Percentiles rank a stretch among this genome's conserved stretches.
These are phyloP conservation scores for Chelon labrosus DNA, from an alignment of 2,797 vertebrate species.

Conservation along the genomic window DNA sequence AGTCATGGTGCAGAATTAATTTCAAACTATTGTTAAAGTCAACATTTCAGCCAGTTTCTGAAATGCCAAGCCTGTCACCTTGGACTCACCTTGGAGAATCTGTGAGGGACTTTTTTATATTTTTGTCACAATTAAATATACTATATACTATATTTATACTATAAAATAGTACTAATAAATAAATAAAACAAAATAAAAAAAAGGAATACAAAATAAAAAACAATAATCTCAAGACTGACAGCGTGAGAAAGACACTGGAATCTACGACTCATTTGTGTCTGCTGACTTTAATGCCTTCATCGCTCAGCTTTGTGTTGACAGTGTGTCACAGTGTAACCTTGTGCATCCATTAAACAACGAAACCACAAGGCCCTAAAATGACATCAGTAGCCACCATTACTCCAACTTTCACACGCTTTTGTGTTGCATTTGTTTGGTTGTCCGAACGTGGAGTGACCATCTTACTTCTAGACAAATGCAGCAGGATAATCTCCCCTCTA, in stretches of 20 bases:
- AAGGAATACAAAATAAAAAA: background rate
- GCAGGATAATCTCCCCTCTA: background rate
- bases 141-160: too few species aligned
- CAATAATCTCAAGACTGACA: slow-evolving; percentile 11
- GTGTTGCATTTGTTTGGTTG: slow-evolving; percentile 2
- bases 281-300: slow-evolving; percentile 52
- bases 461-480: slow-evolving; percentile 22
- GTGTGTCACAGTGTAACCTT: slow-evolving; percentile 57
- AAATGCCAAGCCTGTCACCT: too few species aligned
- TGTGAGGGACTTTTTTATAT: too few species aligned
- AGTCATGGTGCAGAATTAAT: too few species aligned
- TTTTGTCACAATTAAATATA: background rate
- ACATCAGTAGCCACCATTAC: slow-evolving; percentile 21
- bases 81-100: too few species aligned
- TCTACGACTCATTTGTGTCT: slow-evolving; percentile 29
- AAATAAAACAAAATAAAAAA: too few species aligned
- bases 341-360: slow-evolving; percentile 12
- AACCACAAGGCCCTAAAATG: slow-evolving; percentile 12
- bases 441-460: slow-evolving; percentile 33
- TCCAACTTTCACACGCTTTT: slow-evolving; percentile 57
- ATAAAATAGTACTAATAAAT: too few species aligned
- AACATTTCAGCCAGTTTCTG: too few species aligned
- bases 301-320: slow-evolving; percentile 63
- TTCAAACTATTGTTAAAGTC: too few species aligned
- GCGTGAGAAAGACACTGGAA: slow-evolving; percentile 67